These are phyloP conservation scores for Apis mellifera DNA, from an alignment of 1,140 invertebrate genomes.

Conservation along the genomic window DNA sequence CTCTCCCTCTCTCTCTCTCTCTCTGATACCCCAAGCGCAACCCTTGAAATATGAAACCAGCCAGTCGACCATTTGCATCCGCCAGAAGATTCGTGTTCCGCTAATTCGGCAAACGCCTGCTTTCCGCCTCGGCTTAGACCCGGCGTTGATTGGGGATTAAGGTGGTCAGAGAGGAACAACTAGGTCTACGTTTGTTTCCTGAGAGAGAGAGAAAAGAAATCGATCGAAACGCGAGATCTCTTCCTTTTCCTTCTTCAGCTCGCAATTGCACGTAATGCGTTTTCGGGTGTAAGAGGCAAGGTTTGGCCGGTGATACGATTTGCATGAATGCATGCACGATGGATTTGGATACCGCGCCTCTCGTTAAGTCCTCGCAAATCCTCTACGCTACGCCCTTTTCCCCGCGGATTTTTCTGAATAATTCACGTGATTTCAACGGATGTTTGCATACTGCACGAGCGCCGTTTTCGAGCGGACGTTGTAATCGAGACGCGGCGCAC, in stretches of 20 bases:
- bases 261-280: background rate
- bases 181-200: background rate
- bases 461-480: background rate
- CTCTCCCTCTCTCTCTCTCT: conserved; percentile 2
- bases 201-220: background rate
- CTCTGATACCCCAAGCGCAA: conserved; percentile 14
- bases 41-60: conserved; percentile 60
- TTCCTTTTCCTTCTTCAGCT: background rate
- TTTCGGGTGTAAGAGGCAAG: background rate
- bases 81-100: conserved; percentile 39
- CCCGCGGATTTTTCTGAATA: conserved; percentile 14
- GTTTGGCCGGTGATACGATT: background rate
- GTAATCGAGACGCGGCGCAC: background rate
- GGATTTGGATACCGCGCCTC: conserved; percentile 1
- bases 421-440: background rate
- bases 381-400: background rate
- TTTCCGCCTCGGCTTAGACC: conserved; percentile 12
- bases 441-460: background rate
- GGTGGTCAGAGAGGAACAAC: background rate
- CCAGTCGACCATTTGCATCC: conserved; percentile 46
- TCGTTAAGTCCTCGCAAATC: conserved; percentile 10
- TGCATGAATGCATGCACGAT: background rate
- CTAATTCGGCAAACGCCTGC: conserved; percentile 41
- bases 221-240: background rate
- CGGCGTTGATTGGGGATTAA: conserved; percentile 35